A percentile compares a stretch with the other conserved stretches of the same genome.
Evolutionary conservation across 2,888 invertebrate genomes (phyloP).

Genomic region (Gryllus longicercus): DNA sequence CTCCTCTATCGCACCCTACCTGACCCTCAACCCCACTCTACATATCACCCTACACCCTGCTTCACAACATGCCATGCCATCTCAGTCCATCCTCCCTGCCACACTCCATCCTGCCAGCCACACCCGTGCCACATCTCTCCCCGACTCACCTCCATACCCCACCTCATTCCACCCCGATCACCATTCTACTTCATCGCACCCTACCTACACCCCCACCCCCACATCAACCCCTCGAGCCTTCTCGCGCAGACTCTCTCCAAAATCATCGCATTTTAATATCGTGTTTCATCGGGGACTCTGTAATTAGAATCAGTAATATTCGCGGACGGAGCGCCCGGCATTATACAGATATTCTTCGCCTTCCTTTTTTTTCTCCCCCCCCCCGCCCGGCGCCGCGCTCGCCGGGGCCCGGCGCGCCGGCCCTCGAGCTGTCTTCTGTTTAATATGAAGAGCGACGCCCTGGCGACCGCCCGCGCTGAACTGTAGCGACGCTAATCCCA

Average conservation of each 20-base stretch:
- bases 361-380: not conserved
- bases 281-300: constrained; percentile 18
- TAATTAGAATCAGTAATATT: constrained; percentile 31
- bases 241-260: not conserved
- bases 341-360: constrained; percentile 17
- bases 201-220: not conserved
- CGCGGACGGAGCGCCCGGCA: constrained; percentile 10
- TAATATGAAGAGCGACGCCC: constrained; percentile 1
- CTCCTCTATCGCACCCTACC: no score
- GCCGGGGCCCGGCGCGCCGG: not conserved
- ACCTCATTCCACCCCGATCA: no score
- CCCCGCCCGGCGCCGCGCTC: not conserved
- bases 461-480: not conserved
- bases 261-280: constrained; percentile 17
- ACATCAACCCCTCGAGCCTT: not conserved
- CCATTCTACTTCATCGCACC: no score
- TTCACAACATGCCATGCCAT: no score
- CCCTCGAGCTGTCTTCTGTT: constrained; percentile 17
- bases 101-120: no score
- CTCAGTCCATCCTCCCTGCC: no score
- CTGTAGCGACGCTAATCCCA: constrained; percentile 17
- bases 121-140: no score
- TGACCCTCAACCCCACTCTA: no score
- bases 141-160: no score
- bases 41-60: no score